Evolutionary conservation across 2,113 vertebrate species (phyloP).

Genomic region (Pterocles orientalis): DNA sequence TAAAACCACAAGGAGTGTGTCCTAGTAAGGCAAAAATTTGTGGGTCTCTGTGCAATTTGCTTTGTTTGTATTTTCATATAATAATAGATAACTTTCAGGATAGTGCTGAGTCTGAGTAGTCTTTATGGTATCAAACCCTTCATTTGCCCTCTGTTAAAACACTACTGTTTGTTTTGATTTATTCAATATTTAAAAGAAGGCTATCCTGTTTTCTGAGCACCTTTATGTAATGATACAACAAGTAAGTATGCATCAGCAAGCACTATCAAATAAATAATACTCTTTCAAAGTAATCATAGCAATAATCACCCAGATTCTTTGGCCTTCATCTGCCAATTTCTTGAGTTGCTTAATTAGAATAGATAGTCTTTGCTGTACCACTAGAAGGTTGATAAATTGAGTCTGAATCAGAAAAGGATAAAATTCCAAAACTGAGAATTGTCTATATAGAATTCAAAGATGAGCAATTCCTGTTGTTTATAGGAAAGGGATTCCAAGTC

Average conservation of each 20-base stretch:
- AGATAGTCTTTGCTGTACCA: not conserved
- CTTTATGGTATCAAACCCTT: not conserved
- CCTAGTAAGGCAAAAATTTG: not conserved
- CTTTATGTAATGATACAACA: not conserved
- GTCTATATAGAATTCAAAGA: not conserved
- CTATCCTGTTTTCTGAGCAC: not conserved
- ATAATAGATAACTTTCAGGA: not conserved
- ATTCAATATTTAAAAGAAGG: not conserved
- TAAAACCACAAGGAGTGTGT: not conserved
- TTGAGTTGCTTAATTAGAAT: not conserved
- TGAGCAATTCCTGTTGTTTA: constrained; percentile 1
- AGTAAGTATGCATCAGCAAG: not conserved
- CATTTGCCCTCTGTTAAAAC: not conserved
- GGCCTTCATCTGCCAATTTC: constrained; percentile 1
- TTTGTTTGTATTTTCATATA: not conserved
- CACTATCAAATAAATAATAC: not conserved
- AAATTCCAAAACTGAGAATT: constrained; percentile 22
- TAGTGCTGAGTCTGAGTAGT: not conserved
- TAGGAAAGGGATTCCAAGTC: constrained; percentile 13
- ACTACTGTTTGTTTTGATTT: not conserved
- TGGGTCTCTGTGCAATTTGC: not conserved
- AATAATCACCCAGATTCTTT: not conserved
- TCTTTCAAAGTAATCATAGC: not conserved
- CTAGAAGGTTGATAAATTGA: not conserved
- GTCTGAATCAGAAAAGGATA: constrained; percentile 12